Conservation (phyloP, 2,888 invertebrate genomes). For the Hypselothyrea guttata region DNA sequence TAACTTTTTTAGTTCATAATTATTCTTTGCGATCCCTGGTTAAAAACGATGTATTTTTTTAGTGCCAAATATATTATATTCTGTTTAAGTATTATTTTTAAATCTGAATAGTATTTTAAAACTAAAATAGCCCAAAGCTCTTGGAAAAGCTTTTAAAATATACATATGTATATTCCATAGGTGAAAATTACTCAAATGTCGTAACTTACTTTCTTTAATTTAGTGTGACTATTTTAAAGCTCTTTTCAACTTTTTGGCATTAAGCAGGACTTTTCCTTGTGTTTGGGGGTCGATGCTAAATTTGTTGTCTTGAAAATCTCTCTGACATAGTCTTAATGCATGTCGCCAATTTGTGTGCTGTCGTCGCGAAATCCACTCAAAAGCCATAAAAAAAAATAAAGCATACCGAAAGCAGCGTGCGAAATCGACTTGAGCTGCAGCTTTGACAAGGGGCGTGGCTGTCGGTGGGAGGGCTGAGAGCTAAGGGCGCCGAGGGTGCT, state of each 20-base stretch:
- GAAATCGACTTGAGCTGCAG: conserved; percentile 61
- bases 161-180: too few species aligned
- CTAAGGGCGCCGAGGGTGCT: neutral
- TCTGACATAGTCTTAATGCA: conserved; percentile 42
- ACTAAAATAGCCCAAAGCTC: neutral
- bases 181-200: too few species aligned
- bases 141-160: neutral
- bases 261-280: too few species aligned
- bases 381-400: conserved; percentile 39
- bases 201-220: too few species aligned
- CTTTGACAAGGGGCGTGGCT: conserved; percentile 8
- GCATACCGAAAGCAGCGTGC: conserved; percentile 46
- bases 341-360: conserved; percentile 53
- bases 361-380: conserved; percentile 50
- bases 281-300: neutral
- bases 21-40: too few species aligned
- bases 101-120: neutral
- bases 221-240: too few species aligned
- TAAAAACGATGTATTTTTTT: too few species aligned
- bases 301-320: conserved; percentile 10
- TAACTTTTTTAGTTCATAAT: too few species aligned
- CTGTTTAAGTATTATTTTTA: too few species aligned
- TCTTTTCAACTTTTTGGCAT: too few species aligned
- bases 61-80: too few species aligned
- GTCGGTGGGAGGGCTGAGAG: neutral